Evolutionary conservation across 2,797 vertebrate genomes (phyloP), one percentile per base, ranked within the genome.

Genomic region (Propithecus perrieri): DNA sequence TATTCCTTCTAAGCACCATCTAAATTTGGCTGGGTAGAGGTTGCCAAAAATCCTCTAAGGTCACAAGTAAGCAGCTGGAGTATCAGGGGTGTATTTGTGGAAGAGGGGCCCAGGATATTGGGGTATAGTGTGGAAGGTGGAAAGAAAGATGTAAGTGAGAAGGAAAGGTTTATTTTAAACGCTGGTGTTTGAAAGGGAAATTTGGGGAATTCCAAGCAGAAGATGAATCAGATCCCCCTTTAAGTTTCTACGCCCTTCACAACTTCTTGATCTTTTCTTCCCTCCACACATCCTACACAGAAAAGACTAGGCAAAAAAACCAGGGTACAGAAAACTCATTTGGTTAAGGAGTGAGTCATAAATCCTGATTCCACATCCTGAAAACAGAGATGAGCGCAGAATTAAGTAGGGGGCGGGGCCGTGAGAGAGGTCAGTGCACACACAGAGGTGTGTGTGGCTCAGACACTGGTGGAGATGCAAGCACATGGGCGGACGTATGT

Each of bases 221-320:
- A 72, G 81, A 57, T 57, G 41, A 63, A 67, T 83, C 79, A 69
- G 15, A 61, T 57, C 78, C 22, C 53, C 46, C 17, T 72, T 83
- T 35, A 53, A 78, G 33, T 83, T 30, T 72, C 24, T 69, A 41
- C 57, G 43, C 5, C 5, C 30, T 50, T 84, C 57, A 38, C 3
- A 17, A 74, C 30, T 46, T 75, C 55, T 80, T 71, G 61, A 50
- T 59, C 43, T 61, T 79, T 75, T 9, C 35, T 94, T 90, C 55
- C 53, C 48, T 85, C 35, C 71, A 91, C 10, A 35, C 30, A 57
- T 85, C 50, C 69, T 90, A 93, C 57, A n/a, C 33, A 87, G 71
- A 93, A 53, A 91, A 38, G 38, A 72, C 28, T 43, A 43, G 28
- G 67, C 57, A 48, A 26, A 65, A 80, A 96, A 72, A 72, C 6